These are phyloP conservation scores for Bubalus kerabau DNA, from an alignment of 2,113 vertebrate species.

Conservation along the genomic window DNA sequence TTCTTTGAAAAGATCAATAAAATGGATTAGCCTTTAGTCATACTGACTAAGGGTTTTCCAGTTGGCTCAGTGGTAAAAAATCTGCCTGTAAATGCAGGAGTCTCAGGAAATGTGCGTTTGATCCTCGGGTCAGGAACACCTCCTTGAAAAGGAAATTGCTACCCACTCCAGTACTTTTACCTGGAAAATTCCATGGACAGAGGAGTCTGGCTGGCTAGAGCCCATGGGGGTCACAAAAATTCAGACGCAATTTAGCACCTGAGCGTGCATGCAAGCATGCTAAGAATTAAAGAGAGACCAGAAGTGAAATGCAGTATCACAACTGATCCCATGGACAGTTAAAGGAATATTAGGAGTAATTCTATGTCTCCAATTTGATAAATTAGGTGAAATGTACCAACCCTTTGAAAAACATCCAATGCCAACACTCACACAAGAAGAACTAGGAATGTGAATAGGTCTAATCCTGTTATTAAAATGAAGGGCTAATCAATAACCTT, in stretches of 20 bases:
- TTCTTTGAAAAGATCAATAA: not conserved
- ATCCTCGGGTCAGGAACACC: not conserved
- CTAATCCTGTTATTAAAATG: not conserved
- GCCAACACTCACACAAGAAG: not conserved
- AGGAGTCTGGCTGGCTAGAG: not conserved
- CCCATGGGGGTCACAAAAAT: not conserved
- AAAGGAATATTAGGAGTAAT: not conserved
- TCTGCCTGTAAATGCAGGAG: not conserved
- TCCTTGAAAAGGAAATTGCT: not conserved
- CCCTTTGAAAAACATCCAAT: not conserved
- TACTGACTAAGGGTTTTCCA: not conserved
- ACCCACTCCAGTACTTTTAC: not conserved
- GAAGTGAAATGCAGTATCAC: not conserved
- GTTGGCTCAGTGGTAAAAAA: not conserved
- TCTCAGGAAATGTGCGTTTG: not conserved
- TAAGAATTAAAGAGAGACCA: not conserved
- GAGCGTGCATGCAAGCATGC: not conserved
- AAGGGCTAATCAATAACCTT: not conserved
- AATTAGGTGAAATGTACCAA: not conserved
- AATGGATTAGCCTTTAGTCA: not conserved
- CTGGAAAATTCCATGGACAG: not conserved
- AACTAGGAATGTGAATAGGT: not conserved
- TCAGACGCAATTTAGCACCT: not conserved
- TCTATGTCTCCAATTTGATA: not conserved
- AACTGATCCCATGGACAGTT: not conserved